Evolutionary conservation across 2,113 vertebrate species (phyloP), one percentile per base, ranked within the genome.

Genomic region (Eudyptes chrysolophus): DNA sequence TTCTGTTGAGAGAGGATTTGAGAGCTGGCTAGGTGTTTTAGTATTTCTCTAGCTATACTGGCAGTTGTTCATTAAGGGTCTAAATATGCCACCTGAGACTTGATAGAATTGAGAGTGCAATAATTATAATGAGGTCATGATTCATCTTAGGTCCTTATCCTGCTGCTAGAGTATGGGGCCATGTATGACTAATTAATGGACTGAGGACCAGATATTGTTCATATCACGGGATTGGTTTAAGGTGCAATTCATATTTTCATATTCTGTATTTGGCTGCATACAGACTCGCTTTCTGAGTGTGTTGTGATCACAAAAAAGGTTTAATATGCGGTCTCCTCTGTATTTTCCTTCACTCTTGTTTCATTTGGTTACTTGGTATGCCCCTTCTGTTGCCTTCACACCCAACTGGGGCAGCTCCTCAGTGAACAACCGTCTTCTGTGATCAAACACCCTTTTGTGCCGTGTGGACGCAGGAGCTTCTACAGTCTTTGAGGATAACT

Each of bases 281-380:
- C 40, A 52, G 44, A 32, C 49, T 61, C 38, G 3, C 38, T 83
- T 65, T 68, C 30, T 17, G 16, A 76, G 26, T 51, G 82, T 16
- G 13, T 14, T 26, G 3, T n/a, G 24, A 32, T 66, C 49, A 32
- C 49, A 64, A 57, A 36, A 34, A 52, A n/a, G 14, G 3, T 34
- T 71, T 54, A 51, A 36, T 38, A 18, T 1, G 1, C 10, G 11
- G 3, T 46, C 5, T 51, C 2, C 19, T 81, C 27, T 44, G 9
- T 42, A 7, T 70, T 40, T 62, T 54, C 21, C 38, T 75, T 84
- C 15, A 27, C 16, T 80, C 88, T 3, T 29, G 16, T 36, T n/a
- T 76, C 3, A 2, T n/a, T 54, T 83, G 19, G 9, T 82, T 70
- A 6, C 13, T 77, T 84, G 26, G 0, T 48, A 6, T 0, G 0